A percentile compares a stretch with the other conserved stretches of the same genome.
Conservation (phyloP, 2,888 invertebrate genomes). For the Sminthurinus aureus region DNA sequence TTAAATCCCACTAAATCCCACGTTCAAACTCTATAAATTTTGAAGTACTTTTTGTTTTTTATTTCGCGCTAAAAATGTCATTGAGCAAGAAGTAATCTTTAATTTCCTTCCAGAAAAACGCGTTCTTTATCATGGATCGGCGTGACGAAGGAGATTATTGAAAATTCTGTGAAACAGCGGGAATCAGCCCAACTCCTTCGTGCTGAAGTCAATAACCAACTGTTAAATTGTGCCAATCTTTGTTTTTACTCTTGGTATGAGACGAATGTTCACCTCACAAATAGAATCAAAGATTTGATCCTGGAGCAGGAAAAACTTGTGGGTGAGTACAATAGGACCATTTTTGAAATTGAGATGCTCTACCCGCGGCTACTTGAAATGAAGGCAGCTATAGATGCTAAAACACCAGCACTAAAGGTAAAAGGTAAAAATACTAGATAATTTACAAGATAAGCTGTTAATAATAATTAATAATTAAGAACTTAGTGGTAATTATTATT, state of each 20-base stretch:
- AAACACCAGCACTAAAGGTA: background rate
- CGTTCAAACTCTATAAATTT: background rate
- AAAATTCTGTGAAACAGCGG: conserved; percentile 81
- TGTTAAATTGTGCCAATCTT: conserved; percentile 50
- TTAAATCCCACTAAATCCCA: too few species aligned
- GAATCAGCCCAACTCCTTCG: conserved; percentile 74
- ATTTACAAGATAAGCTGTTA: background rate
- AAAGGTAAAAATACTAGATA: background rate
- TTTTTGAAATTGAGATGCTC: background rate
- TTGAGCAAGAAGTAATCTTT: background rate
- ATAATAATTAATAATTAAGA: conserved; percentile 39
- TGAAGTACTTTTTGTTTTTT: background rate
- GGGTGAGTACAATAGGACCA: background rate
- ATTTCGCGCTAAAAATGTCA: background rate
- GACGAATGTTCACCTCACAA: conserved; percentile 47
- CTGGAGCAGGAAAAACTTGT: conserved; percentile 41
- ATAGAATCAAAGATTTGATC: conserved; percentile 45
- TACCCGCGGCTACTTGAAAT: background rate
- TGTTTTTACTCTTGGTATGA: conserved; percentile 53
- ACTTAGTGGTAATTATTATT: background rate
- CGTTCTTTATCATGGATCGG: background rate
- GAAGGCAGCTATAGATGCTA: background rate
- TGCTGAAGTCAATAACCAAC: conserved; percentile 44
- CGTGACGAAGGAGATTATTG: conserved; percentile 76
- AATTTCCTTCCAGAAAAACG: background rate